Evolutionary conservation across 2,113 vertebrate species (phyloP), one percentile per base, ranked within the genome.

Genomic region (Brachionichthys hirsutus): DNA sequence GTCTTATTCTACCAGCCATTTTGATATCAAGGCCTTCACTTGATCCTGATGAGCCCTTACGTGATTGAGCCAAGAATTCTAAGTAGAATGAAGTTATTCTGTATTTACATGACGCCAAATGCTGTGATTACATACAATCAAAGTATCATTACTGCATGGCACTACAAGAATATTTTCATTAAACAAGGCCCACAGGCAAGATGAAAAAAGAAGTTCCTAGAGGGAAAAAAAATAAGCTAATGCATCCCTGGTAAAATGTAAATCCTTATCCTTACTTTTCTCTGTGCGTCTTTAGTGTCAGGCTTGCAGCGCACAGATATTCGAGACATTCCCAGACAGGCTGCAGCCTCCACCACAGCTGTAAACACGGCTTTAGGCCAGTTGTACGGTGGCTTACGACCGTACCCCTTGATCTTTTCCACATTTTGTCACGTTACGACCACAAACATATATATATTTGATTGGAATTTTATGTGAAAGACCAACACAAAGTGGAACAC

Each of bases 291-390:
- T 57, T 62, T 57, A 49, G 17, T 12, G 8, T 42, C 58, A 38
- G 36, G 64, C 58, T 52, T 42, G 75, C 30, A 50, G 52, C 67
- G 35, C 60, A 12, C 36, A 16, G 46, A 17, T 18, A 13, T 49
- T 46, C 51, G 73, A 36, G 15, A 42, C 15, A 19, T 43, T 42
- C 47, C 62, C 36, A 38, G 36, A 10, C 12, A 38, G 36, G 51
- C 61, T 60, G 63, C 65, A 11, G 57, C 54, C 67, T 35, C 56
- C 22, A 9, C 75, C 43, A 70, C 80, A 71, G 73, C 41, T 63
- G n/a, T 77, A 76, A 80, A 77, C 78, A 81, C 66, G 68, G 81
- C 65, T 43, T 24, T 0, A 12, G 16, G 61, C 80, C 82, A 81
- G 71, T 60, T 38, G 36, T 30, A 30, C 24, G 24, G 24, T 30